A percentile compares a stretch with the other conserved stretches of the same genome.
Conservation (phyloP, 2,113 vertebrate genomes). For the Istiophorus platypterus region DNA sequence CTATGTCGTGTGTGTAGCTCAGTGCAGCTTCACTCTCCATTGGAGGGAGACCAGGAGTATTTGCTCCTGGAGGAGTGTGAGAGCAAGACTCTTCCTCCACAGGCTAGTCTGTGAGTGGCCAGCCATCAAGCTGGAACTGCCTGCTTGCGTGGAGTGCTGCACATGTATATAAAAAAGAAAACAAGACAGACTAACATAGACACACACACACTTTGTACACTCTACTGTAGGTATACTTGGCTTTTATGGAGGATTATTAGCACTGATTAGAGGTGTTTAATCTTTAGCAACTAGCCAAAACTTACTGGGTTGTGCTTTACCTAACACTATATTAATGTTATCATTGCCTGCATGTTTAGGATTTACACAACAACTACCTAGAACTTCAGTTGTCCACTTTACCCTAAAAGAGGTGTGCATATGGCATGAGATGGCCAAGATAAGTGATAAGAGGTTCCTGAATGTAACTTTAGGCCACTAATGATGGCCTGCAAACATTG, state of each 20-base stretch:
- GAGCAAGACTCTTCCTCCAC: constrained; percentile 92
- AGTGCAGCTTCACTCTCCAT: constrained; percentile 86
- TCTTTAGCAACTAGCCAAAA: not conserved
- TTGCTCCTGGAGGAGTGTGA: constrained; percentile 98
- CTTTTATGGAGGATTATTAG: not conserved
- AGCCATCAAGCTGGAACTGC: constrained; percentile 75
- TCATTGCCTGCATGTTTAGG: constrained; percentile 47
- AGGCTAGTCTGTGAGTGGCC: constrained; percentile 93
- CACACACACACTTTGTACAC: constrained; percentile 12
- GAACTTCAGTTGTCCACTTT: not conserved
- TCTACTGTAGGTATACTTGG: not conserved
- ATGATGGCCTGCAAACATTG: constrained; percentile 20
- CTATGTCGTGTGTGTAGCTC: constrained; percentile 85
- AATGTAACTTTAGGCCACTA: constrained; percentile 21
- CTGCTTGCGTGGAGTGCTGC: constrained; percentile 72
- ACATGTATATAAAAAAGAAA: constrained; percentile 8
- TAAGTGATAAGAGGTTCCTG: constrained; percentile 12
- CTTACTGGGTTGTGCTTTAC: not conserved
- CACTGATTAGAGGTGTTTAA: constrained; percentile 15
- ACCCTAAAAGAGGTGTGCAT: constrained; percentile 4
- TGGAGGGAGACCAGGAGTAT: constrained; percentile 93
- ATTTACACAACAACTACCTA: not conserved
- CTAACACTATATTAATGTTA: constrained; percentile 21
- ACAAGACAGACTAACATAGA: constrained; percentile 9
- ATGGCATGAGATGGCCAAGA: constrained; percentile 3